Percentiles rank a stretch among this genome's conserved stretches.
These are phyloP conservation scores for Loris lydekkerianus DNA, from an alignment of 2,797 vertebrate genomes.

Conservation along the genomic window DNA sequence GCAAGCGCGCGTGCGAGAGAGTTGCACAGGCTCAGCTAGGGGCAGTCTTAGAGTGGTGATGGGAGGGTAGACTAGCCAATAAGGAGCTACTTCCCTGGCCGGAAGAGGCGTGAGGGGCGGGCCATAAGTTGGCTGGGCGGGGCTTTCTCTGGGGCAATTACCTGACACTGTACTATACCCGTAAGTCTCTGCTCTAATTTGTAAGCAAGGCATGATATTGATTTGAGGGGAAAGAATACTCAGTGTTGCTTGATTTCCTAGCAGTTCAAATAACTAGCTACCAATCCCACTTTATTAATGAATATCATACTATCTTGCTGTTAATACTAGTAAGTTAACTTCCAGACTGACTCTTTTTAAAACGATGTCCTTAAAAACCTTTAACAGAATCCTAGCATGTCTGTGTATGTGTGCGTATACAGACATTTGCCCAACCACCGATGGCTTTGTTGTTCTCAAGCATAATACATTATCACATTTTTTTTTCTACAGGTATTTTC, in stretches of 20 bases:
- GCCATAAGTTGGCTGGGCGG: no score
- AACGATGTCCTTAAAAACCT: background rate
- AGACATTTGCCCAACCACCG: background rate
- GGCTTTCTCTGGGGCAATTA: no score
- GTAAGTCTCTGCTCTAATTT: background rate
- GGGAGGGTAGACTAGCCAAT: no score
- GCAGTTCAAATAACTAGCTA: background rate
- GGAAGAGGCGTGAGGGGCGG: no score
- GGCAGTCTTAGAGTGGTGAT: no score
- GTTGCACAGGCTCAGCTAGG: no score
- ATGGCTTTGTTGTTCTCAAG: constrained; percentile 10
- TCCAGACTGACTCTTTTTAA: background rate
- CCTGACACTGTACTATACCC: background rate
- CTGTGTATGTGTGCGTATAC: background rate
- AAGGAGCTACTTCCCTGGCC: no score
- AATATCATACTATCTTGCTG: background rate
- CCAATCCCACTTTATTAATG: background rate
- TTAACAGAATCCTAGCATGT: background rate
- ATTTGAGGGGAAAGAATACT: background rate
- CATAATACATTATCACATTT: background rate
- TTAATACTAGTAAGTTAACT: background rate
- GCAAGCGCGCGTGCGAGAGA: background rate
- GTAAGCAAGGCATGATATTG: background rate
- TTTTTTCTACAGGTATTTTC: constrained; percentile 17
- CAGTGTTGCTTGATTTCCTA: background rate